These are phyloP conservation scores for Pocillopora damicornis DNA, from an alignment of 64 coral and sea anemone genomes.

Conservation along the genomic window DNA sequence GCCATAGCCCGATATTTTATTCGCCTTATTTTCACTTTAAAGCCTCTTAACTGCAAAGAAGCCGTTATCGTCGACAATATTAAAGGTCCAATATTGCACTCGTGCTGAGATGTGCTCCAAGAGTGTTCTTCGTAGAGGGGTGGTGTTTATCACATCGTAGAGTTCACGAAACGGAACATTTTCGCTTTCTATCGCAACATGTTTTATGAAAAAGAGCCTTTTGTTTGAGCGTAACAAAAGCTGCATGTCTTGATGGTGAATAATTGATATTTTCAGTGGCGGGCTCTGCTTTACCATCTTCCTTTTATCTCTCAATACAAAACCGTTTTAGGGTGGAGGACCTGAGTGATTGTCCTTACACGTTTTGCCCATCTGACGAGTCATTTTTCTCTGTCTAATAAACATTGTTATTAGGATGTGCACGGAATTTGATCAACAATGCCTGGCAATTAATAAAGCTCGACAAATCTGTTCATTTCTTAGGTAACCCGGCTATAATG, in stretches of 20 bases:
- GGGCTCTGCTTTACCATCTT: slow-evolving; percentile 31
- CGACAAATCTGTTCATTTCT: slow-evolving; percentile 69
- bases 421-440: slow-evolving; percentile 61
- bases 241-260: slow-evolving; percentile 79
- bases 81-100: slow-evolving; percentile 42
- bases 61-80: neutral
- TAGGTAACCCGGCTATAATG: slow-evolving; percentile 52
- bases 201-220: slow-evolving; percentile 82
- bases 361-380: slow-evolving; percentile 64
- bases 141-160: neutral
- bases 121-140: neutral
- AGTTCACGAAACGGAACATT: slow-evolving; percentile 39
- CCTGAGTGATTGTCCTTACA: slow-evolving; percentile 44
- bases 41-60: neutral
- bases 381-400: slow-evolving; percentile 57
- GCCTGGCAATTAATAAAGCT: slow-evolving; percentile 67
- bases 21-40: slow-evolving; percentile 50
- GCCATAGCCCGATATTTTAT: slow-evolving; percentile 58
- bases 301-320: slow-evolving; percentile 67
- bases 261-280: slow-evolving; percentile 72
- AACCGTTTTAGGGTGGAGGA: slow-evolving; percentile 25
- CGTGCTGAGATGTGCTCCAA: neutral
- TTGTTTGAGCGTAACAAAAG: slow-evolving; percentile 80
- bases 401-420: slow-evolving; percentile 65
- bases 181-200: slow-evolving; percentile 69